These are phyloP conservation scores for Drosophila picticornis DNA, from an alignment of 2,888 invertebrate genomes.

Conservation along the genomic window DNA sequence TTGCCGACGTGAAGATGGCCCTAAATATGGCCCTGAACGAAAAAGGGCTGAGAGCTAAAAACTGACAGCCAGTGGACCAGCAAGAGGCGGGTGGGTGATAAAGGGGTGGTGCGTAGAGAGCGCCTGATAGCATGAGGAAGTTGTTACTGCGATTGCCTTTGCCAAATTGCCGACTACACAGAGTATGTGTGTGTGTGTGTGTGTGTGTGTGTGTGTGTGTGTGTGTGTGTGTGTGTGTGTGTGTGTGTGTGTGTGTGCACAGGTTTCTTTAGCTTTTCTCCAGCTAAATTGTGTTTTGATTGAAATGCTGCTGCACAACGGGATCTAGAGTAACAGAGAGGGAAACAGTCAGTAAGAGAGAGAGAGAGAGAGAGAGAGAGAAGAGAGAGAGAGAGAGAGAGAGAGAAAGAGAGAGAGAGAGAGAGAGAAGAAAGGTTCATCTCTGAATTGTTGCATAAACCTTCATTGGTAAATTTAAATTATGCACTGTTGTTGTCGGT, in stretches of 20 bases:
- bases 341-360: neutral
- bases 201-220: neutral
- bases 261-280: constrained; percentile 52
- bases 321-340: neutral
- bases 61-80: neutral
- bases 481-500: constrained; percentile 51
- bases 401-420: neutral
- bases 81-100: constrained; percentile 3
- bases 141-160: constrained; percentile 57
- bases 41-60: constrained; percentile 11
- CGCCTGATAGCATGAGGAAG: constrained; percentile 38
- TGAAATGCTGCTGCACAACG: constrained; percentile 58
- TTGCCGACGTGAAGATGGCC: constrained; percentile 65
- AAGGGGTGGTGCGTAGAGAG: neutral
- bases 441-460: constrained; percentile 36
- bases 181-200: constrained; percentile 40
- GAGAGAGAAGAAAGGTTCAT: neutral
- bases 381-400: neutral
- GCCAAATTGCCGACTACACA: constrained; percentile 61
- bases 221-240: constrained; percentile 45
- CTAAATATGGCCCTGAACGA: constrained; percentile 38
- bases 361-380: neutral
- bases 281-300: constrained; percentile 76
- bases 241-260: constrained; percentile 15
- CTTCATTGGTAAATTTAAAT: constrained; percentile 69